Evolutionary conservation across 2,797 vertebrate genomes (phyloP).

Genomic region (Staurois parvus): DNA sequence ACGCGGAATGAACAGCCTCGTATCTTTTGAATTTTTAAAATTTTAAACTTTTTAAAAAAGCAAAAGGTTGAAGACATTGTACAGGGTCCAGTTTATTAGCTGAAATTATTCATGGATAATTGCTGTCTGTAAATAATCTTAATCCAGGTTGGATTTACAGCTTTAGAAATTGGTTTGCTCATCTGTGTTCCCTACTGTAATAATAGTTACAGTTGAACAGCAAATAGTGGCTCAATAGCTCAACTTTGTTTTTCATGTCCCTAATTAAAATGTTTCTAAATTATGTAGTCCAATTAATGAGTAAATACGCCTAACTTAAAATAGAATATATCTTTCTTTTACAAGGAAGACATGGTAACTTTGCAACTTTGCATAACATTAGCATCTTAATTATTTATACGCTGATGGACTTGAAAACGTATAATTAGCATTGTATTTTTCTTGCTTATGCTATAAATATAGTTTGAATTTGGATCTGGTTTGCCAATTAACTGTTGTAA

Average conservation of each 20-base stretch:
- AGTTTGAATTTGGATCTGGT: constrained; percentile 36
- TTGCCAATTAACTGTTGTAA: constrained; percentile 35
- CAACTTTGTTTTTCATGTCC: neutral
- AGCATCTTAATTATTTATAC: constrained; percentile 45
- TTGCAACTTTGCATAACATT: constrained; percentile 40
- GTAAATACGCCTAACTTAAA: neutral
- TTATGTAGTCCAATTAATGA: neutral
- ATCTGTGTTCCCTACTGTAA: neutral
- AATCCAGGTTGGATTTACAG: neutral
- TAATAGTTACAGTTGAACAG: neutral
- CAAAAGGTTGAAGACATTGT: neutral
- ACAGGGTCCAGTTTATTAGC: neutral
- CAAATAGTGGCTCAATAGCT: constrained; percentile 14
- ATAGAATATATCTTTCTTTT: constrained; percentile 23
- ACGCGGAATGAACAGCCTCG: too few species aligned
- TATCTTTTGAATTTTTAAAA: too few species aligned
- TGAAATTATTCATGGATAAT: neutral
- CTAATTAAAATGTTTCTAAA: neutral
- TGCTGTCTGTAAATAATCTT: neutral
- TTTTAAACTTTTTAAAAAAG: too few species aligned
- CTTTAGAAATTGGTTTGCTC: neutral
- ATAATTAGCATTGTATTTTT: constrained; percentile 31
- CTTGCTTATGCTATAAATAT: constrained; percentile 48
- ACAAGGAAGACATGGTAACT: neutral
- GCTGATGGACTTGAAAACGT: constrained; percentile 27